Base-by-base conservation (phyloP, 2,888 invertebrate genomes). In the Orthosia gracilis region DNA sequence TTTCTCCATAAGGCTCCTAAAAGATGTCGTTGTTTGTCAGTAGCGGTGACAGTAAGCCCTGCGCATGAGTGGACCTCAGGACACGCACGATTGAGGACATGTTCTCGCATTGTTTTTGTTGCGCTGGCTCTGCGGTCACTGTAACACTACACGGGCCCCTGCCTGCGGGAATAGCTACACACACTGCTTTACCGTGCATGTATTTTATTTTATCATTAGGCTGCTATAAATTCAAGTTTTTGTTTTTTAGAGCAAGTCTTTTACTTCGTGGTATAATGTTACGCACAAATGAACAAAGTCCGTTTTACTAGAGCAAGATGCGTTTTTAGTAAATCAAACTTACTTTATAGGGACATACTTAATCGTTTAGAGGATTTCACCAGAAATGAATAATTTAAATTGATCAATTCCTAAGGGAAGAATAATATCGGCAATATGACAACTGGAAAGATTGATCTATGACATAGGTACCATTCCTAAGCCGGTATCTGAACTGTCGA, bases 31-130 rank as follows among this genome's bases (percentile, higher is more conserved):
- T 72, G 69, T 69, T 67, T 66, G 72, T 61, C 47, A 45, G 55
- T 68, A 61, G 64, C 80, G 87, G 58, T 87, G 93, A 79, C 94
- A 93, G 94, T 93, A 88, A 68, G 78, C 72, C 76, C 79, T 85
- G 83, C 66, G 77, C 80, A 83, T 80, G 85, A 85, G 85, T 82
- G 85, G 87, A 88, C 87, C 89, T 89, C 92, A 91, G 92, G 95
- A 94, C 95, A 95, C 95, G 96, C 96, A 95, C 95, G 94, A 96
- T 96, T 95, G 95, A 95, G 94, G 94, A 95, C 94, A 94, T 90
- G 90, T 92, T 94, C 94, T 95, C 91, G 88, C 90, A 90, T 94
- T 95, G 94, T 95, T 96, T 95, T 96, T 95, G 94, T 96, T 95
- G 78, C 78, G 75, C 78, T 54, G 50, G 92, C 87, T 88, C 89